Evolutionary conservation across 2,113 vertebrate species (phyloP).

Genomic region (Garra rufa): DNA sequence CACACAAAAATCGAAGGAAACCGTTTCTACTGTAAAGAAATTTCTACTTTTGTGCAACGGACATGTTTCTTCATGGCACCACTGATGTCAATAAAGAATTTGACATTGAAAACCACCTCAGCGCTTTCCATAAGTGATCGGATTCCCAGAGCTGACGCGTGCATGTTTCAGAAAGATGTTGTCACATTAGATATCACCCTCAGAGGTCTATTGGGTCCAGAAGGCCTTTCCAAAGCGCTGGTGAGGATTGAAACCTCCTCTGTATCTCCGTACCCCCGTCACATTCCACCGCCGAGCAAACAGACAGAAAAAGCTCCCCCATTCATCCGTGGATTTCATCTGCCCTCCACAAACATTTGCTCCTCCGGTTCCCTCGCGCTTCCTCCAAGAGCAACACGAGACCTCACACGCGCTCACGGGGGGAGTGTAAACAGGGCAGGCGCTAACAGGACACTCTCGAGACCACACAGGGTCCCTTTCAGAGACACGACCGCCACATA

Average conservation of each 20-base stretch:
- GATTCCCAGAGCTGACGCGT: not conserved
- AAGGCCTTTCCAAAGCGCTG: not conserved
- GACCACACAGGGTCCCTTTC: constrained; percentile 53
- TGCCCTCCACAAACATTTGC: constrained; percentile 51
- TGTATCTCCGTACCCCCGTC: not conserved
- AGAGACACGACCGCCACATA: constrained; percentile 25
- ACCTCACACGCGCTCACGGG: constrained; percentile 50
- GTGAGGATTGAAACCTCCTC: not conserved
- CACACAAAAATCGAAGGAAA: not conserved
- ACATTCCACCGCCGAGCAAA: constrained; percentile 38
- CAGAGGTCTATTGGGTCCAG: not conserved
- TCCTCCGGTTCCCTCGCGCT: not conserved
- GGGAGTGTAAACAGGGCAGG: constrained; percentile 47
- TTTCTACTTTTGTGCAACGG: not conserved
- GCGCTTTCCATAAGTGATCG: not conserved
- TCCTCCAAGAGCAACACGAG: constrained; percentile 45
- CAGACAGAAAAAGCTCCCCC: constrained; percentile 35
- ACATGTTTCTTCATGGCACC: not conserved
- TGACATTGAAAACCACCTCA: not conserved
- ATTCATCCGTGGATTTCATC: constrained; percentile 28
- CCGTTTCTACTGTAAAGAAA: not conserved
- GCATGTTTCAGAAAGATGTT: not conserved
- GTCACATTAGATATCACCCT: not conserved
- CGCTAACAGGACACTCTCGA: not conserved
- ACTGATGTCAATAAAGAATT: not conserved